Evolutionary conservation across 1,140 invertebrate genomes (phyloP).

Genomic region (Eufriesea mexicana): DNA sequence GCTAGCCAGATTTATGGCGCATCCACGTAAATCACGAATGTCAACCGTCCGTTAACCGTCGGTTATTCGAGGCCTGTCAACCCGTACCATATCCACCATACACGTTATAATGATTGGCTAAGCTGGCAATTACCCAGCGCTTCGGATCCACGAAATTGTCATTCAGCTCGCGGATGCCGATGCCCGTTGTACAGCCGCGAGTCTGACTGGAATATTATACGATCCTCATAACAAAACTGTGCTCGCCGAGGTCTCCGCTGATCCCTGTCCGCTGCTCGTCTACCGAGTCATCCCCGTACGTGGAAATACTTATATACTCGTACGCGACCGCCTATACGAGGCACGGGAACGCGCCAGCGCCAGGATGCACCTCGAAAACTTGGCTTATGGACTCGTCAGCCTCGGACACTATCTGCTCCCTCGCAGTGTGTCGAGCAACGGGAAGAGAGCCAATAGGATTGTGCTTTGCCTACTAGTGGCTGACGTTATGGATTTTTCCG

Average conservation of each 20-base stretch:
- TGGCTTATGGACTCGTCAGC: conserved; percentile 40
- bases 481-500: conserved; percentile 75
- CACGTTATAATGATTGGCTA: conserved; percentile 76
- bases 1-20: conserved; percentile 13
- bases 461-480: conserved; percentile 76
- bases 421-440: conserved; percentile 42
- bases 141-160: conserved; percentile 75
- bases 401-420: conserved; percentile 26
- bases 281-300: conserved; percentile 47
- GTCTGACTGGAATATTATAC: conserved; percentile 81
- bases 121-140: conserved; percentile 81
- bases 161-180: conserved; percentile 76
- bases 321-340: not conserved
- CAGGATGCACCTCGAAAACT: conserved; percentile 53
- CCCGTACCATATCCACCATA: conserved; percentile 63
- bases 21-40: conserved; percentile 56
- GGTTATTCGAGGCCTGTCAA: conserved; percentile 55
- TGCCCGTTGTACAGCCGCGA: conserved; percentile 79
- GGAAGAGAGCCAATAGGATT: conserved; percentile 73
- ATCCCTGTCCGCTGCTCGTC: conserved; percentile 57
- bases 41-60: conserved; percentile 54
- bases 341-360: not conserved
- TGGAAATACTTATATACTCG: conserved; percentile 40
- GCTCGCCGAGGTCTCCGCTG: conserved; percentile 43
- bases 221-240: conserved; percentile 79